Evolutionary conservation across 1,140 invertebrate species (phyloP), one percentile per base, ranked within the genome.

Genomic region (Oryctes rhinoceros): DNA sequence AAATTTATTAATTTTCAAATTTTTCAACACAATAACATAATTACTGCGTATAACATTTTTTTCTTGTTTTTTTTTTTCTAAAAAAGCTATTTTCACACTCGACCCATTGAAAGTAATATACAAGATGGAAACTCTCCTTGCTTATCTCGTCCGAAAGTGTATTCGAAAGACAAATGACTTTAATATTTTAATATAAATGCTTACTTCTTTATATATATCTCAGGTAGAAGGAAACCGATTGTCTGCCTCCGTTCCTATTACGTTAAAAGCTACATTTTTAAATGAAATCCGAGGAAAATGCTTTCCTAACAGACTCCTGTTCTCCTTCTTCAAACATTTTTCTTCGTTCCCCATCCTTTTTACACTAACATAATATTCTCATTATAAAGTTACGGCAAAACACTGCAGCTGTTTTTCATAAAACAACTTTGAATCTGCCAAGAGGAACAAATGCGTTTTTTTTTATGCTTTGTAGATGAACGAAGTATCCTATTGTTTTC

Each of bases 351-450:
- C 5, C 15, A 0, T 18, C 53, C 5, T 59, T 18, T 18, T 59
- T 59, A 18, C n/a, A 18, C 53, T 59, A n/a, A 59, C 53, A n/a
- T 59, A 59, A 59, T 59, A 59, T 18, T 59, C 53, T 59, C 53
- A 59, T 59, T 59, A 59, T 59, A 59, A 44, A 44, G 39, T 44
- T 44, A 44, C 39, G 39, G 39, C 0, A 44, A 44, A 44, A 44
- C 39, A 44, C 39, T 44, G 39, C 39, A 44, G 39, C 39, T 44
- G 39, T 44, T 44, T 44, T 44, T 44, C 39, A 44, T 44, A 44
- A n/a, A 44, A 44, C 39, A 44, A 44, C 39, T 44, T 44, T 44
- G 5, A 44, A 44, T 44, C 39, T 39, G 39, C 39, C 39, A 3
- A 44, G 39, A 10, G 39, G 39, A 44, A 44, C 39, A 44, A 44